Conservation (phyloP, 2,797 vertebrate genomes). For the Hyperoplus lanceolatus region DNA sequence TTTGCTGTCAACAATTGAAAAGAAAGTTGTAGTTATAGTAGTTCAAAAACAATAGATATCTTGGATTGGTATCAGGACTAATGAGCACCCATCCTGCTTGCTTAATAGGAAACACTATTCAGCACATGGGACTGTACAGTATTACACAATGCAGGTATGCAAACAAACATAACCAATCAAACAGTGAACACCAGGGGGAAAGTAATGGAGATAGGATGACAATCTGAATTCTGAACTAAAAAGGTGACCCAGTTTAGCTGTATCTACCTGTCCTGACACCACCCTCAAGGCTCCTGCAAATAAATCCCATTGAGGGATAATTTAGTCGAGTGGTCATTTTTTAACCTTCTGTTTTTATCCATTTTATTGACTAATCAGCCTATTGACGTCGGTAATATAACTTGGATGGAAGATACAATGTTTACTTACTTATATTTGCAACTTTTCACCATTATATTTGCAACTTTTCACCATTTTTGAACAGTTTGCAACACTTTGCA, state of each 20-base stretch:
- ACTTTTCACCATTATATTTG: neutral
- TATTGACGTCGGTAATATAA: neutral
- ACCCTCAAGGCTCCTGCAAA: neutral
- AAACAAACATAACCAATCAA: neutral
- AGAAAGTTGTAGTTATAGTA: constrained; percentile 1
- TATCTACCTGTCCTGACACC: neutral
- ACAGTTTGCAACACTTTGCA: neutral
- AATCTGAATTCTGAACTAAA: neutral
- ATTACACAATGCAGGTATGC: neutral
- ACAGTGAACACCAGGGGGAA: too few relatives aligned
- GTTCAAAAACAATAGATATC: neutral
- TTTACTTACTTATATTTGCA: neutral
- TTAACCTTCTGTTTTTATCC: neutral
- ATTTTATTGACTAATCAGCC: neutral
- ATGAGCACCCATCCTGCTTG: neutral
- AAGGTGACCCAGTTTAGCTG: neutral
- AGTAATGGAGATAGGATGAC: neutral
- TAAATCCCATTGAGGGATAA: neutral
- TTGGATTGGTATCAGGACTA: neutral
- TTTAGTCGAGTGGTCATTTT: neutral
- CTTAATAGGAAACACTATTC: neutral
- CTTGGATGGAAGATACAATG: neutral
- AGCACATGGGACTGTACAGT: neutral
- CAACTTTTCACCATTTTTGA: neutral
- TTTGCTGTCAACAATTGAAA: neutral